Evolutionary conservation across 2,797 vertebrate species (phyloP).

Genomic region (Ciconia nigra): DNA sequence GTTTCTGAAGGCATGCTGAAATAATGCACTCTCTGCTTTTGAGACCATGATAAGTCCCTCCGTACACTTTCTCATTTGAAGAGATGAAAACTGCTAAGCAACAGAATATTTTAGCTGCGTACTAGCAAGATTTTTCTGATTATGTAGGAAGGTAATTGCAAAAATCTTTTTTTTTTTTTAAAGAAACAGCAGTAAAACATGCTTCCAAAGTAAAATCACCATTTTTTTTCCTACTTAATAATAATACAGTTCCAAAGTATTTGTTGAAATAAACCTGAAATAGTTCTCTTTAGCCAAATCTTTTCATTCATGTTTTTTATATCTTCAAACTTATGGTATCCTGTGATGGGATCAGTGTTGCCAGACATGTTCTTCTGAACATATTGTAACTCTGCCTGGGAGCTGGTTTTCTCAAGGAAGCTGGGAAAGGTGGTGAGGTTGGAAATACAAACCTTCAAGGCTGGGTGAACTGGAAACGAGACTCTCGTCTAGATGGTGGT

Average conservation of each 20-base stretch:
- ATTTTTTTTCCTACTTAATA: background rate
- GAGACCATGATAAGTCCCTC: background rate
- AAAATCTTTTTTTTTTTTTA: background rate
- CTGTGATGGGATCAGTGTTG: background rate
- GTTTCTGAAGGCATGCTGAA: background rate
- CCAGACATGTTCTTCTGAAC: rapidly evolving
- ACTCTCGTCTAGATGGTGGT: background rate
- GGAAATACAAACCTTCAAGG: background rate
- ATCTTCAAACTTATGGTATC: background rate
- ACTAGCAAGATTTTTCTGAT: background rate
- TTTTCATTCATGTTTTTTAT: background rate
- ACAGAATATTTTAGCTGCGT: background rate
- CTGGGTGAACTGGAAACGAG: background rate
- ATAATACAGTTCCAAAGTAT: background rate
- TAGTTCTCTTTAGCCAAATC: background rate
- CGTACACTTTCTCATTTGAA: background rate
- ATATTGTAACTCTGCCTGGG: rapidly evolving
- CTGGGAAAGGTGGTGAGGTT: background rate
- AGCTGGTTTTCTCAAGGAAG: background rate
- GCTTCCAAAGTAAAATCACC: background rate
- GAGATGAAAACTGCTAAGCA: background rate
- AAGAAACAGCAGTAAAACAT: background rate
- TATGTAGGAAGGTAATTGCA: background rate
- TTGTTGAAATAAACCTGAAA: background rate
- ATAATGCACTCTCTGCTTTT: background rate